Percentiles rank a stretch among this genome's conserved stretches.
phyloP scores from a whole-genome alignment of 2,888 invertebrate genomes.

The Drosophila nr. medialis region DNA sequence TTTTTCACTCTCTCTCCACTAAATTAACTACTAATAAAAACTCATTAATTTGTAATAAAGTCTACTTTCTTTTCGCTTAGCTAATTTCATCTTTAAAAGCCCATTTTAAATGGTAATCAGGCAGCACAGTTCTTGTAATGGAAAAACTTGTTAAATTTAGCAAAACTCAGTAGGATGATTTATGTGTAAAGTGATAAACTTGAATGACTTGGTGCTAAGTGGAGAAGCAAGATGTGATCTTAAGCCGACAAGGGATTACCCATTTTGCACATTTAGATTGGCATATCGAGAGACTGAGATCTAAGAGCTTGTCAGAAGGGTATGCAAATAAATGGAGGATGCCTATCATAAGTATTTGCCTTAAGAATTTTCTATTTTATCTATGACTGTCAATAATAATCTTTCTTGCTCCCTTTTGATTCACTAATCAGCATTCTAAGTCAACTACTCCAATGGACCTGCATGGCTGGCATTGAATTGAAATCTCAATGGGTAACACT shows the following conservation, averaged over 20 bases:
- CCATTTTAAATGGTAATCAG: conserved; percentile 6
- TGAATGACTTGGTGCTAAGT: conserved; percentile 51
- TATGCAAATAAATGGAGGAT: conserved; percentile 18
- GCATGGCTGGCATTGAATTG: conserved; percentile 28
- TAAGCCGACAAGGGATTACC: conserved; percentile 63
- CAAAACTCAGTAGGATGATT: conserved; percentile 23
- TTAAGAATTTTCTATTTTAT: conserved; percentile 11
- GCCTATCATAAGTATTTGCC: conserved; percentile 39
- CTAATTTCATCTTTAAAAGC: background rate
- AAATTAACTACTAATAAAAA: background rate
- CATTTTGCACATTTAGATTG: conserved; percentile 61
- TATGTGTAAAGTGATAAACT: conserved; percentile 31
- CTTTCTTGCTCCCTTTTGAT: conserved; percentile 7
- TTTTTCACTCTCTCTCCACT: background rate
- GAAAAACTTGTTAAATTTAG: conserved; percentile 10
- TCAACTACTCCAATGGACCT: conserved; percentile 8
- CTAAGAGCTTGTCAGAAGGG: conserved; percentile 44
- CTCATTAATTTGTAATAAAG: background rate
- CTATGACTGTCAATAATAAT: conserved; percentile 3
- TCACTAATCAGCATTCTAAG: conserved; percentile 25
- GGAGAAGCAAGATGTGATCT: conserved; percentile 51
- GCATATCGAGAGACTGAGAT: conserved; percentile 56
- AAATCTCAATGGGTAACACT: conserved; percentile 64
- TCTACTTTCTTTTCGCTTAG: background rate
- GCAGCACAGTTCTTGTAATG: background rate